Evolutionary conservation across 2,888 invertebrate species (phyloP).

Genomic region (Serrognathus titanus): DNA sequence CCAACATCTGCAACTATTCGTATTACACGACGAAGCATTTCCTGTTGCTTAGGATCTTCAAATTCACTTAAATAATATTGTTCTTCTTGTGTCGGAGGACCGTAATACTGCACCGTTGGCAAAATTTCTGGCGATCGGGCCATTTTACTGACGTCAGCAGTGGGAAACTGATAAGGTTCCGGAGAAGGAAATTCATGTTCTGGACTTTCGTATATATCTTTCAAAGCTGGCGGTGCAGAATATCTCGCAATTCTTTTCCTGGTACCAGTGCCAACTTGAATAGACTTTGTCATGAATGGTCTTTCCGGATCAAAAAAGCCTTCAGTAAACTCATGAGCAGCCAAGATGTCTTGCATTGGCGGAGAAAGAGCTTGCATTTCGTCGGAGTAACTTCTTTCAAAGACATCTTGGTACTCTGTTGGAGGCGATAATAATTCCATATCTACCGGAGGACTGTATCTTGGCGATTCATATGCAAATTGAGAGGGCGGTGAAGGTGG

Average conservation of each 20-base stretch:
- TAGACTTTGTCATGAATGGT: constrained; percentile 3
- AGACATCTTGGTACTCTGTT: neutral
- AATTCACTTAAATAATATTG: constrained; percentile 11
- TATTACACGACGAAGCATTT: constrained; percentile 13
- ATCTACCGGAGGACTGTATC: neutral
- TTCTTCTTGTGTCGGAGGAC: constrained; percentile 8
- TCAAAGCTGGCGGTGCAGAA: neutral
- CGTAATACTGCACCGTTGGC: neutral
- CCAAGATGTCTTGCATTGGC: constrained; percentile 3
- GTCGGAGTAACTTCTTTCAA: neutral
- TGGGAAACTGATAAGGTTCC: neutral
- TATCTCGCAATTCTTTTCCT: neutral
- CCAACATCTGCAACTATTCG: constrained; percentile 17
- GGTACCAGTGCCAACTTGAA: neutral
- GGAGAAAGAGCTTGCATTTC: constrained; percentile 3
- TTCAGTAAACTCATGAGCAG: constrained; percentile 8
- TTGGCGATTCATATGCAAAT: constrained; percentile 11
- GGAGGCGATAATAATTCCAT: too few species aligned
- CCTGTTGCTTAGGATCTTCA: constrained; percentile 17
- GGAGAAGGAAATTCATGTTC: neutral
- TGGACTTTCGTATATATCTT: neutral
- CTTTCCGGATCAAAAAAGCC: constrained; percentile 9
- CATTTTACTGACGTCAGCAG: constrained; percentile 1
- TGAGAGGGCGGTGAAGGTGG: constrained; percentile 12
- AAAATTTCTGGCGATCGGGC: neutral